These are phyloP conservation scores for Drosophila mimica DNA, from an alignment of 2,888 invertebrate genomes.

Conservation along the genomic window DNA sequence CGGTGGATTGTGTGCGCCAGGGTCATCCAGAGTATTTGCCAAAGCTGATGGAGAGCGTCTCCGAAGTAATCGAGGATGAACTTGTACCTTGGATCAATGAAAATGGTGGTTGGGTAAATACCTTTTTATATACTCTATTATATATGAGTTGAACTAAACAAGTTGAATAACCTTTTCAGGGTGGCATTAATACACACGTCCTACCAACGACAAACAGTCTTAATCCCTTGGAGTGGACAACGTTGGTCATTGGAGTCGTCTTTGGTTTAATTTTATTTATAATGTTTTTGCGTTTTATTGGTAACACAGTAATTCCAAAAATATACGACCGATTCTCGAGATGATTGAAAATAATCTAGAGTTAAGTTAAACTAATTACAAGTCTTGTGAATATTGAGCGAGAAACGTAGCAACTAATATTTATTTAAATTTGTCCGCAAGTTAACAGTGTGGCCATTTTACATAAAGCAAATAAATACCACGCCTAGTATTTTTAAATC, in stretches of 20 bases:
- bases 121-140: neutral
- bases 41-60: constrained; percentile 90
- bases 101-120: constrained; percentile 93
- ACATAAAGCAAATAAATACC: neutral
- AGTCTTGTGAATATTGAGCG: neutral
- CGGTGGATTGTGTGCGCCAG: constrained; percentile 91
- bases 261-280: constrained; percentile 82
- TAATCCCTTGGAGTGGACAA: constrained; percentile 83
- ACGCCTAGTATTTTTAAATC: neutral
- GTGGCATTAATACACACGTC: constrained; percentile 83
- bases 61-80: constrained; percentile 89
- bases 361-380: neutral
- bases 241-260: constrained; percentile 80
- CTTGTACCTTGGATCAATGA: constrained; percentile 91
- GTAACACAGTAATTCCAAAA: constrained; percentile 77
- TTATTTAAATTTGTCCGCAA: constrained; percentile 8
- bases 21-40: constrained; percentile 92
- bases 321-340: constrained; percentile 74
- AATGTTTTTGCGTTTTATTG: constrained; percentile 81
- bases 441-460: constrained; percentile 9
- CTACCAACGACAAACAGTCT: constrained; percentile 80
- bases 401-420: neutral
- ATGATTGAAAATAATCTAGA: constrained; percentile 23
- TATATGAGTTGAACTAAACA: neutral
- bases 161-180: constrained; percentile 52